phyloP scores from a whole-genome alignment of 1,140 invertebrate genomes.

The Aphaenogaster floridana region DNA sequence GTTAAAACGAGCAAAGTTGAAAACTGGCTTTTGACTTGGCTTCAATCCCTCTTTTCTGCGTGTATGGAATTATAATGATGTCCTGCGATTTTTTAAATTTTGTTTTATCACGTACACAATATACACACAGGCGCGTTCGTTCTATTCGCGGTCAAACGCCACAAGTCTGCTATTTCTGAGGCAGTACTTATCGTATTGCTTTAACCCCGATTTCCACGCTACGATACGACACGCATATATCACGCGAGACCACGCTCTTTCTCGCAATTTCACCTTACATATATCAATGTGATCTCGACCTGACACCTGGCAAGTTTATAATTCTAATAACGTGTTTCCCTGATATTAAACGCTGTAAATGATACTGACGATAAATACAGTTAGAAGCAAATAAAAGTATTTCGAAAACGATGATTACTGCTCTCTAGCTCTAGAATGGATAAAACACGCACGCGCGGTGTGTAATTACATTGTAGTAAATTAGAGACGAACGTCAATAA shows the following conservation, averaged over 20 bases:
- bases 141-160: neutral
- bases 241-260: conserved; percentile 24
- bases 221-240: conserved; percentile 45
- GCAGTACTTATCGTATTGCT: conserved; percentile 35
- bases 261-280: conserved; percentile 32
- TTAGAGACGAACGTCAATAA: neutral
- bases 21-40: neutral
- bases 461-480: conserved; percentile 3
- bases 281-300: conserved; percentile 35
- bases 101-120: neutral
- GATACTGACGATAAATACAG: neutral
- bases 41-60: neutral
- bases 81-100: neutral
- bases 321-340: conserved; percentile 2
- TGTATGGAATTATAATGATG: neutral
- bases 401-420: neutral
- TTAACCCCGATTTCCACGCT: conserved; percentile 41
- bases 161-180: conserved; percentile 32
- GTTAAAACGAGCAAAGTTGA: neutral
- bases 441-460: neutral
- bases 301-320: conserved; percentile 26
- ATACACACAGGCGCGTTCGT: neutral
- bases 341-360: conserved; percentile 16
- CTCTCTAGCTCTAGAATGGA: neutral
- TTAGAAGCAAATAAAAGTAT: neutral